Evolutionary conservation across 2,113 vertebrate genomes (phyloP), one percentile per base, ranked within the genome.

Genomic region (Stigmatopora argus): DNA sequence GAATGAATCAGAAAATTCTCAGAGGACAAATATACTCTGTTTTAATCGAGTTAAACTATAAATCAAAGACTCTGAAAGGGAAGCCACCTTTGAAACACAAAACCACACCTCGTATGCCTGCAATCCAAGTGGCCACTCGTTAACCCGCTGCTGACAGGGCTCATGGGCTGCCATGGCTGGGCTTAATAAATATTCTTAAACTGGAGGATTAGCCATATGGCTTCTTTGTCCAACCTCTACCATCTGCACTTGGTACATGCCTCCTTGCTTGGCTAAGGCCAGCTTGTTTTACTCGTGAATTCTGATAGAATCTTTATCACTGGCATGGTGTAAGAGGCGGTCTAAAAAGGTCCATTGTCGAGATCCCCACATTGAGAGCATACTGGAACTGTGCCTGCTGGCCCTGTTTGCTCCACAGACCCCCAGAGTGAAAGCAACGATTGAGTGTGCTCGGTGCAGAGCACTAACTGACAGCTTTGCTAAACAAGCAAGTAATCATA

Each of bases 241-340:
- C 79, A 74, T 87, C 79, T 80, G 71, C 60, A 82, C 73, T 64
- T 75, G 18, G 49, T 65, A 46, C 0, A 57, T 10, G 56, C 52
- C 3, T 52, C 60, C 75, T 63, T 63, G 14, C 52, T 49, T 7
- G 65, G 70, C 66, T 77, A 55, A 78, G 78, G 70, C 74, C 70
- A 67, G 73, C 65, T 85, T 69, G 71, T 80, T 78, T 87, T 87
- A 86, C 85, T 82, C 56, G 83, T 80, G 75, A 71, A 86, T 72
- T 85, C 73, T 80, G 84, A 85, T 86, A 85, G 74, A 77, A 87
- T 87, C 85, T 86, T 86, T 81, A 84, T 85, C 79, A 78, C 84
- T 78, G 67, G 35, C 26, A 78, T 73, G 71, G 73, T 3, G 21
- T 76, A 75, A 71, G 72, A 71, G 66, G 77, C 72, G 75, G 86